Conservation (phyloP, 2,888 invertebrate genomes). For the Liopterus haemorrhoidalis region DNA sequence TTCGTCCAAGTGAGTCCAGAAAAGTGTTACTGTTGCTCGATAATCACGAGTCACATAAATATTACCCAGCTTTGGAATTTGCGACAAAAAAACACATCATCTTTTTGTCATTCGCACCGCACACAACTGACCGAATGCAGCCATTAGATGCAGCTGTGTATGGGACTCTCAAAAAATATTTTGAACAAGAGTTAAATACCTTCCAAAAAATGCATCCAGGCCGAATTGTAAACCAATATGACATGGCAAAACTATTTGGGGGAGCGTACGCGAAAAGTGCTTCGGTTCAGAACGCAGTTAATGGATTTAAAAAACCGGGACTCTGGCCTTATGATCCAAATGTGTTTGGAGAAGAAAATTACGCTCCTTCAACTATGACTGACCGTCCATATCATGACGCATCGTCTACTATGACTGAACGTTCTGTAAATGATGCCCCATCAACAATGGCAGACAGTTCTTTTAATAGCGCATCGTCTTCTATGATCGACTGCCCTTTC, state of each 20-base stretch:
- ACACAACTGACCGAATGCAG: slow-evolving; percentile 35
- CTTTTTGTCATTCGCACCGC: slow-evolving; percentile 32
- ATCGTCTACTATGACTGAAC: no score
- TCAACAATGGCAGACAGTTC: no score
- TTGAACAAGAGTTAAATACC: slow-evolving; percentile 27
- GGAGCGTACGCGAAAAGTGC: no score
- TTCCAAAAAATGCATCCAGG: slow-evolving; percentile 30
- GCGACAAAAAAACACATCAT: slow-evolving; percentile 32
- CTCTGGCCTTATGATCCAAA: no score
- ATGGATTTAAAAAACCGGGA: no score
- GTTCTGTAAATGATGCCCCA: no score
- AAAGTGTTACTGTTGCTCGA: slow-evolving; percentile 34
- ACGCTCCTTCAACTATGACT: no score
- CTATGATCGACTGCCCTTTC: no score
- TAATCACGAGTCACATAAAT: slow-evolving; percentile 36
- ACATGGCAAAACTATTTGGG: slow-evolving; percentile 32
- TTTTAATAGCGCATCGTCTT: no score
- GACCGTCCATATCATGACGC: no score
- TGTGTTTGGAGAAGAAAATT: no score
- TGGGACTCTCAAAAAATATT: slow-evolving; percentile 36
- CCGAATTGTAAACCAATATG: slow-evolving; percentile 33
- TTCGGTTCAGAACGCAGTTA: no score
- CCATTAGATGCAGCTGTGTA: slow-evolving; percentile 36
- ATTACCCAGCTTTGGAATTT: slow-evolving; percentile 34
- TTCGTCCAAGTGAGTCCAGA: slow-evolving; percentile 30